Base-by-base conservation (phyloP, 2,888 invertebrate genomes). In the Stegophylla sp. region DNA sequence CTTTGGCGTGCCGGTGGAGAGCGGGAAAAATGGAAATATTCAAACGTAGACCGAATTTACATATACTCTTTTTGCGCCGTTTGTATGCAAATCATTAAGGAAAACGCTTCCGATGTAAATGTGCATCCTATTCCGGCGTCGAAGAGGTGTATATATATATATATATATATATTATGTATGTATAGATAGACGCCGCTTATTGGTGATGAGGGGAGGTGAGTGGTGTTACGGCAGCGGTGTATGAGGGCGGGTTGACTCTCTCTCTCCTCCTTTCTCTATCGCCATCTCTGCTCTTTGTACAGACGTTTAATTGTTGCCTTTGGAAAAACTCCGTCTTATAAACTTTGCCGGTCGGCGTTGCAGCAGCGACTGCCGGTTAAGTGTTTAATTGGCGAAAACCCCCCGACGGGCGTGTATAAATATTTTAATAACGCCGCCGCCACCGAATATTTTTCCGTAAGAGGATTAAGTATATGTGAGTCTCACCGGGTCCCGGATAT, bases 1-100 rank as follows among this genome's bases (percentile, higher is more conserved):
- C 64, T 76, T 73, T 59, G 51, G 20, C 41, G n/a, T n/a, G 15
- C 45, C 48, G 23, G 43, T 0, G 23, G 53, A 28, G 15, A 45
- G 34, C 7, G 48, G 48, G 51, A 71, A 77, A 67, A 77, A 69
- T 67, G 79, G 61, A 71, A 79, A 79, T 79, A 79, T 79, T 71
- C 69, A 34, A 69, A 69, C 79, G 79, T 61, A 71, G 61, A 71
- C 79, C 71, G 71, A 79, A 79, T 79, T 79, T 71, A 79, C 79
- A 79, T 79, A 79, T 79, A 79, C 71, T 61, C 71, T 79, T 71
- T 79, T 71, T 69, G 71, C 79, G 45, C 79, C 61, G 79, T 79
- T 79, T 79, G 79, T 79, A 79, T 79, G 79, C 79, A 79, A 79
- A 79, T 79, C 79, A 79, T 79, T 79, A 79, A 79, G 79, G 67